These are phyloP conservation scores for Tetrao urogallus DNA, from an alignment of 2,113 vertebrate genomes.

Conservation along the genomic window DNA sequence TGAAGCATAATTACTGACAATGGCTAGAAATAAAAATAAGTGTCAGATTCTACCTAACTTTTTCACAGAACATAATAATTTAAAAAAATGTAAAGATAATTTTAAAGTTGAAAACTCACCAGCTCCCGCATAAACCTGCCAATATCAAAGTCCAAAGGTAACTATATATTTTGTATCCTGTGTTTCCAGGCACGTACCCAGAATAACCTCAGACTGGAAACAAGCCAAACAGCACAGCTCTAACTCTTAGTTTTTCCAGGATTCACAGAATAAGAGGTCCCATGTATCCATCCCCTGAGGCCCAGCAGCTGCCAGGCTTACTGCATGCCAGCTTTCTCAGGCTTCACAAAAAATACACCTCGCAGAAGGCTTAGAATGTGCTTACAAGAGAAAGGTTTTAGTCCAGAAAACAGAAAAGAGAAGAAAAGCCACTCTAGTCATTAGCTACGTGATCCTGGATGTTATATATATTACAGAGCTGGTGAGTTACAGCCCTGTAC, in stretches of 20 bases:
- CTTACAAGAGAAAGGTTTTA: not conserved
- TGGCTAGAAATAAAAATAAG: not conserved
- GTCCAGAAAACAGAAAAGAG: not conserved
- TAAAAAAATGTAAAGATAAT: not conserved
- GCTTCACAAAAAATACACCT: not conserved
- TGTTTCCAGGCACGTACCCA: not conserved
- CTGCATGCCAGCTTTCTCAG: rapidly evolving
- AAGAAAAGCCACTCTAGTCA: not conserved
- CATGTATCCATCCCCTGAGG: rapidly evolving
- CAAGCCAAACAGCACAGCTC: not conserved
- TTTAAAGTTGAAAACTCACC: not conserved
- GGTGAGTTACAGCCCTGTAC: not conserved
- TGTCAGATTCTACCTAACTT: not conserved
- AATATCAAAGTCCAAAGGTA: not conserved
- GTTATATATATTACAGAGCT: rapidly evolving
- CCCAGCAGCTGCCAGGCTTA: not conserved
- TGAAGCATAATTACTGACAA: not conserved
- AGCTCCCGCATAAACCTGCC: not conserved
- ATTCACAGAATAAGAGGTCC: not conserved
- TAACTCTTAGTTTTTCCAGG: not conserved
- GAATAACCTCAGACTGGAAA: not conserved
- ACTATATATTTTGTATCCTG: rapidly evolving
- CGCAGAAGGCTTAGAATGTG: not conserved
- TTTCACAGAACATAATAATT: not conserved
- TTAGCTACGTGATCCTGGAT: not conserved